A percentile compares a stretch with the other conserved stretches of the same genome.
These are phyloP conservation scores for Amphipyra tragopoginis DNA, from an alignment of 2,888 invertebrate species.

Conservation along the genomic window DNA sequence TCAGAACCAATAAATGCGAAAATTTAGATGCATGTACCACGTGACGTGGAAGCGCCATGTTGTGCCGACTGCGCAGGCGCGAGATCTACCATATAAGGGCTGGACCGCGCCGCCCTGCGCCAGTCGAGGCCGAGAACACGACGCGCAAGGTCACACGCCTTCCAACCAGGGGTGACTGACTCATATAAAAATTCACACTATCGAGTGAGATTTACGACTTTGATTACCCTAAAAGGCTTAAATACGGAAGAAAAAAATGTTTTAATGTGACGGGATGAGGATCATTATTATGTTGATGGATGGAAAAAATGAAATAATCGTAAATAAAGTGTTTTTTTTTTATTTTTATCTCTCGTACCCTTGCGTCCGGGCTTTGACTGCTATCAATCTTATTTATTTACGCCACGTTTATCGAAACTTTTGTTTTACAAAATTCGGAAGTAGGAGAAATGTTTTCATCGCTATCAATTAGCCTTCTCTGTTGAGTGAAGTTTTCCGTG, in stretches of 20 bases:
- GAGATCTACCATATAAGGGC: conserved; percentile 72
- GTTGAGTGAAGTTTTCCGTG: conserved; percentile 21
- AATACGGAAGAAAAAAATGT: conserved; percentile 74
- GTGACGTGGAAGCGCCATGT: conserved; percentile 75
- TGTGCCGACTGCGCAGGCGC: conserved; percentile 50
- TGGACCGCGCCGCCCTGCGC: conserved; percentile 68
- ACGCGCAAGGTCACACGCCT: conserved; percentile 66
- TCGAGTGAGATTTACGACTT: conserved; percentile 74
- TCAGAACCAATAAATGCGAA: conserved; percentile 59
- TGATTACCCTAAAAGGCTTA: conserved; percentile 72
- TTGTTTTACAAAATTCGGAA: conserved; percentile 25
- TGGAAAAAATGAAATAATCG: conserved; percentile 54
- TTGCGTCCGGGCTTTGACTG: conserved; percentile 53
- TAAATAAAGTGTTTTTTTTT: conserved; percentile 47
- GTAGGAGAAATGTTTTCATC: conserved; percentile 21
- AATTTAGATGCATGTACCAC: conserved; percentile 75
- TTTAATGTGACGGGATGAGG: conserved; percentile 59
- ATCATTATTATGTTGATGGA: conserved; percentile 64
- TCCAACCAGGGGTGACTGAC: conserved; percentile 80
- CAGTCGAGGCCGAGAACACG: conserved; percentile 67
- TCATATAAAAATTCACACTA: conserved; percentile 79
- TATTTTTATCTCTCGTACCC: conserved; percentile 41
- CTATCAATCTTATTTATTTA: conserved; percentile 41
- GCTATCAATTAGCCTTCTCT: conserved; percentile 16
- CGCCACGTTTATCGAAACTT: conserved; percentile 13